Evolutionary conservation across 2,113 vertebrate species (phyloP), one percentile per base, ranked within the genome.

Genomic region (Australoheros scitulus): DNA sequence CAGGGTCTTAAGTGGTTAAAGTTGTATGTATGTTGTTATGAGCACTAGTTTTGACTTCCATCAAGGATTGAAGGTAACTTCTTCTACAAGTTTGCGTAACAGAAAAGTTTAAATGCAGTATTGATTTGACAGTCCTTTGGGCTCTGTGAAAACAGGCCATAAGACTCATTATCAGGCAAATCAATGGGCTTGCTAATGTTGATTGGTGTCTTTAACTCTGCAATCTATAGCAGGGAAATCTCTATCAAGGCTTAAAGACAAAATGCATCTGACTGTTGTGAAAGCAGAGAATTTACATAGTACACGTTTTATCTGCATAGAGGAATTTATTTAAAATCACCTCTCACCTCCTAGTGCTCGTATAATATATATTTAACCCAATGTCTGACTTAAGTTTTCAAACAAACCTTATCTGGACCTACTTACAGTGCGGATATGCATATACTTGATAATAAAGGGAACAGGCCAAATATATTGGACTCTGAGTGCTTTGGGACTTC

Each of bases 151-250:
- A 82, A 89, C 59, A 36, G 75, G 72, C 81, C 84, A 80, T 85
- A 84, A 77, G 83, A 72, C 83, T 91, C 88, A 92, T 91, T 92
- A 92, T 90, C 70, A 86, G 83, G 83, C 85, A 76, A 74, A 93
- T 94, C 91, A 88, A 91, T 90, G 75, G 63, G 24, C 60, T 72
- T 64, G 24, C 81, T 83, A 82, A 84, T 93, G 84, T 75, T 91
- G 88, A 92, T 91, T 88, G 81, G 83, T 88, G 86, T 86, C 82
- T 89, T 88, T 87, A 84, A 85, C 85, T 89, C 87, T 83, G 41
- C 77, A 88, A 83, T 92, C 82, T 80, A 89, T 91, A 90, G 74
- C 82, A 81, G 72, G 52, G 87, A 90, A 89, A 65, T 74, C 70
- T 87, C 56, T 77, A 86, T 85, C 7, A 80, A 85, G 68, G 68